A percentile compares a stretch with the other conserved stretches of the same genome.
These are phyloP conservation scores for Xyrauchen texanus DNA, from an alignment of 2,113 vertebrate species.

Conservation along the genomic window DNA sequence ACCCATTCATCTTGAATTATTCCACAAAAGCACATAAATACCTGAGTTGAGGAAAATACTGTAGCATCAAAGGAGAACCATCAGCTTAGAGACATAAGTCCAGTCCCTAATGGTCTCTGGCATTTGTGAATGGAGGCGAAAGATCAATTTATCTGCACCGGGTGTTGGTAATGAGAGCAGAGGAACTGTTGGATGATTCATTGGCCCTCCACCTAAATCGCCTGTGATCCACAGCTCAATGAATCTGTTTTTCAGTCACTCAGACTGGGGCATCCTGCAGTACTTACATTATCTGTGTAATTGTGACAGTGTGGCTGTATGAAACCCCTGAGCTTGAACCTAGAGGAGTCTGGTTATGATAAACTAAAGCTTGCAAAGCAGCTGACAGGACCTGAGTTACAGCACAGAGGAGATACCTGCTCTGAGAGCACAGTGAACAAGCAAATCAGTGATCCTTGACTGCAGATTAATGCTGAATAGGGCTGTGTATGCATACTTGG, in stretches of 20 bases:
- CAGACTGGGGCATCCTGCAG: slow-evolving; percentile 40
- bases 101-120: slow-evolving; percentile 63
- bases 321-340: slow-evolving; percentile 53
- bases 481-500: no score
- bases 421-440: slow-evolving; percentile 5
- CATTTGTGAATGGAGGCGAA: slow-evolving; percentile 70
- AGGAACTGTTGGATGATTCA: slow-evolving; percentile 72
- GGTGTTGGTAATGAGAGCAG: slow-evolving; percentile 73
- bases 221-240: slow-evolving; percentile 57
- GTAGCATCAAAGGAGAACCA: slow-evolving; percentile 30
- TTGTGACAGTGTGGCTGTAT: neutral
- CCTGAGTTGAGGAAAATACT: slow-evolving; percentile 24
- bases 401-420: neutral
- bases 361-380: slow-evolving; percentile 53
- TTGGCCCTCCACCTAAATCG: slow-evolving; percentile 43
- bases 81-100: slow-evolving; percentile 31
- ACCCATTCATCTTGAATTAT: neutral
- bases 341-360: slow-evolving; percentile 57
- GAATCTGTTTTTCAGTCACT: slow-evolving; percentile 33
- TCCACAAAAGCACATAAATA: slow-evolving; percentile 54
- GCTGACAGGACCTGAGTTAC: slow-evolving; percentile 43
- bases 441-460: neutral
- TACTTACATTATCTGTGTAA: slow-evolving; percentile 30
- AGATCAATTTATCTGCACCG: slow-evolving; percentile 70
- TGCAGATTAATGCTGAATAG: no score